Conservation (phyloP, 2,113 vertebrate species). For the Poecile atricapillus region DNA sequence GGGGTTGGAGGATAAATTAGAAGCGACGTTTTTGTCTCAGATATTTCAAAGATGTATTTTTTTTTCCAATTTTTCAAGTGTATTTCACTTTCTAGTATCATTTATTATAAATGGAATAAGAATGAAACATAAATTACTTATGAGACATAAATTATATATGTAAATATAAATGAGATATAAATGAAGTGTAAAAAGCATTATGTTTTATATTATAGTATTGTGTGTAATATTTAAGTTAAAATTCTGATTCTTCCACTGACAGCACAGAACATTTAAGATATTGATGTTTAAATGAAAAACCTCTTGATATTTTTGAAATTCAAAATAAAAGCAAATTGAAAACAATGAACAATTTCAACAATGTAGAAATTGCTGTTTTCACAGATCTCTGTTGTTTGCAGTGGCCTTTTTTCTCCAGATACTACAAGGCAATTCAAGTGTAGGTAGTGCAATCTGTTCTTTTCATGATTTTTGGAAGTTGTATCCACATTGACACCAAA, state of each 20-base stretch:
- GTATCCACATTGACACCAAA: neutral
- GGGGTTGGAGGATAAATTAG: neutral
- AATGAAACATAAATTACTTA: slow-evolving; percentile 15
- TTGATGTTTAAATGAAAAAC: neutral
- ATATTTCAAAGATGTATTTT: neutral
- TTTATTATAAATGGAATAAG: slow-evolving; percentile 6
- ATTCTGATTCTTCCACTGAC: neutral
- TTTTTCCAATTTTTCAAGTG: neutral
- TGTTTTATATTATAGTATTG: neutral
- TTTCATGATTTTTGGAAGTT: neutral
- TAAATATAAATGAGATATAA: slow-evolving; percentile 17
- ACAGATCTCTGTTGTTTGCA: neutral
- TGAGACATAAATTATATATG: neutral
- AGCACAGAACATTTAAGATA: neutral
- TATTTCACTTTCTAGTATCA: neutral
- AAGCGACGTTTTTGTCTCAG: neutral
- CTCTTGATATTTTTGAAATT: neutral
- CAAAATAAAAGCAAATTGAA: neutral
- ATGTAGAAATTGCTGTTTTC: neutral
- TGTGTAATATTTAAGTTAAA: neutral
- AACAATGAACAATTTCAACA: neutral
- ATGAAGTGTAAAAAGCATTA: neutral
- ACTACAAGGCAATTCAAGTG: neutral
- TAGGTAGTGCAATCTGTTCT: neutral
- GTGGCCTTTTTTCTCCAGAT: neutral